Evolutionary conservation across 2,797 vertebrate genomes (phyloP), one percentile per base, ranked within the genome.

Genomic region (Anomalospiza imberbis): DNA sequence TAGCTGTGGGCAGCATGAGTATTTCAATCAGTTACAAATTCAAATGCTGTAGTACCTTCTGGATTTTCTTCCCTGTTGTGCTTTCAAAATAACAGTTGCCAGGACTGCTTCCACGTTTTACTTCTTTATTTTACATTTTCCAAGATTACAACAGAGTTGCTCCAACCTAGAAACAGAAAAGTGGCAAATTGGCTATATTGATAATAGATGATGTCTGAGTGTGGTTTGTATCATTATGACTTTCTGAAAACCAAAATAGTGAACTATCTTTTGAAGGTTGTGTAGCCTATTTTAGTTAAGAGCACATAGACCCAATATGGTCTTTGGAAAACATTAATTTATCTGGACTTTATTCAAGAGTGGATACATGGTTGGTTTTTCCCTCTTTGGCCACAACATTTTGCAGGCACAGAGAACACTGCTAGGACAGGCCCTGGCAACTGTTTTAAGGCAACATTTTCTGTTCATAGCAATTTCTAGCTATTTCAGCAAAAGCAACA

Each of bases 1-100:
- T 36, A 81, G 47, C 31, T 0, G 0, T 67, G 22, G n/a, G 36
- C 42, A 47, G 18, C 34, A 32, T 32, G 50, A 45, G 12, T 62
- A 38, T 79, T 88, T 87, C 4, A 44, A 29, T 40, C 42, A 48
- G 32, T 68, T 71, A 40, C 44, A 40, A 60, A n/a, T 71, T 18
- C 40, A 92, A 92, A 63, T 86, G 47, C 22, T 79, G 18, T 72
- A 50, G 29, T 63, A 60, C 10, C 26, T 78, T 57, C 31, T 51
- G 48, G 54, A 42, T 7, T 14, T 53, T 8, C 34, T 8, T 12
- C 2, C 5, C 9, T 9, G 40, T 29, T 19, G 8, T 21, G 16
- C 28, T 36, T 61, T 86, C 55, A 61, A 47, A 83, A 48, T 63
- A 63, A 53, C 12, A 42, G 54, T 72, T 82, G 7, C 62, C 20